Percentiles rank a stretch among this genome's conserved stretches.
Conservation (phyloP, 2,888 invertebrate genomes). For the Trichogramma evanescens region DNA sequence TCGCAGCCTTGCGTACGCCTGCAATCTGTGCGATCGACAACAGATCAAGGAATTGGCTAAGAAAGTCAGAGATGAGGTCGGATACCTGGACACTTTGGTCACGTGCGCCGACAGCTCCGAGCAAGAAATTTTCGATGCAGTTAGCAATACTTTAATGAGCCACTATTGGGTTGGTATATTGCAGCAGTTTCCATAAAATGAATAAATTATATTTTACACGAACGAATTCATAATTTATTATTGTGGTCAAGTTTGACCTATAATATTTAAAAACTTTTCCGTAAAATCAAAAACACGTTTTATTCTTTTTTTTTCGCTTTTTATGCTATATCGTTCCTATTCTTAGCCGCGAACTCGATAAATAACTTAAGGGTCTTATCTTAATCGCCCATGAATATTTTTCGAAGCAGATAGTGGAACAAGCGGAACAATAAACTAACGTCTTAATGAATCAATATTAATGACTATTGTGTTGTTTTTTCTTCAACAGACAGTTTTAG, state of each 20-base stretch:
- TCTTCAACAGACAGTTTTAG: constrained; percentile 35
- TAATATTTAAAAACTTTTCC: neutral
- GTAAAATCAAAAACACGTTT: neutral
- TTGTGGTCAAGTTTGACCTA: neutral
- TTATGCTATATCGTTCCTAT: too few relatives aligned
- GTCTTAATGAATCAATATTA: neutral
- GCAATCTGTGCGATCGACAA: constrained; percentile 33
- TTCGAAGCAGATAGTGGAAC: too few relatives aligned
- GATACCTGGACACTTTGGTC: constrained; percentile 37
- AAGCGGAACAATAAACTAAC: too few relatives aligned
- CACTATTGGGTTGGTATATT: constrained; percentile 37
- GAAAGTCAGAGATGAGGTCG: constrained; percentile 35
- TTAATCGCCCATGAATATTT: too few relatives aligned
- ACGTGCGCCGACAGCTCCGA: constrained; percentile 31
- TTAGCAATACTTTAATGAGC: constrained; percentile 38
- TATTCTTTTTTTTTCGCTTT: neutral
- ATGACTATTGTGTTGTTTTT: neutral
- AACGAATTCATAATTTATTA: too few relatives aligned
- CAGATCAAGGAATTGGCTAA: constrained; percentile 31
- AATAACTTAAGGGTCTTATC: too few relatives aligned
- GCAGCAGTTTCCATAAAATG: too few relatives aligned
- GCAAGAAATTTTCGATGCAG: constrained; percentile 35
- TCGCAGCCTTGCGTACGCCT: constrained; percentile 29
- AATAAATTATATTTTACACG: too few relatives aligned
- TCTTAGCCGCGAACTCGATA: too few relatives aligned